Conservation (phyloP, 2,888 invertebrate genomes). For the Trypoxylon attenuatum region DNA sequence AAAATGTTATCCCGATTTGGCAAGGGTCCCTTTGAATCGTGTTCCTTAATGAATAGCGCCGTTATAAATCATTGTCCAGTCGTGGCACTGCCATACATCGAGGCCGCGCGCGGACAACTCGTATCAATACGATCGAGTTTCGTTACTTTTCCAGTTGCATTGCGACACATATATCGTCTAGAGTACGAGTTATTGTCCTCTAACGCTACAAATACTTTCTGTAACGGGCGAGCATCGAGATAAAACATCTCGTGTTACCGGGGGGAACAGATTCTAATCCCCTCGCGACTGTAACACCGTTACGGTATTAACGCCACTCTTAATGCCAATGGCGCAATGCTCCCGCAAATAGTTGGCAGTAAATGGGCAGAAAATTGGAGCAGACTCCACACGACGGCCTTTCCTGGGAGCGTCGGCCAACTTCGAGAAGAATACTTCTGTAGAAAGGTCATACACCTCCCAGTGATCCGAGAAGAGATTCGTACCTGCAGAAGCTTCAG, state of each 20-base stretch:
- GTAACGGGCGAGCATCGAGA: conserved; percentile 39
- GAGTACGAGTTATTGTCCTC: conserved; percentile 45
- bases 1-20: conserved; percentile 5
- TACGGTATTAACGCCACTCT: conserved; percentile 42
- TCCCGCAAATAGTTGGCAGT: conserved; percentile 20
- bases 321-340: conserved; percentile 28
- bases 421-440: conserved; percentile 9
- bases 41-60: not conserved
- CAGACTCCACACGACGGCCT: conserved; percentile 4
- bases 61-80: not conserved
- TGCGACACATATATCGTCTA: conserved; percentile 23
- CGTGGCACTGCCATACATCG: not conserved
- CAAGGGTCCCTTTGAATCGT: not conserved
- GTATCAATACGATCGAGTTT: conserved; percentile 25
- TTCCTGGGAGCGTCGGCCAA: conserved; percentile 15
- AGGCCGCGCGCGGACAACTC: not conserved
- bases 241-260: conserved; percentile 46
- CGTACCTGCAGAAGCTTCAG: not conserved
- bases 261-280: conserved; percentile 44
- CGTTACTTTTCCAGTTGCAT: conserved; percentile 22
- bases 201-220: conserved; percentile 32
- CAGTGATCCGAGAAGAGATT: conserved; percentile 32
- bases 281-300: conserved; percentile 33
- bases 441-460: conserved; percentile 34
- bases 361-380: not conserved